phyloP scores from a whole-genome alignment of 2,113 vertebrate species.

The Xerus inauris region DNA sequence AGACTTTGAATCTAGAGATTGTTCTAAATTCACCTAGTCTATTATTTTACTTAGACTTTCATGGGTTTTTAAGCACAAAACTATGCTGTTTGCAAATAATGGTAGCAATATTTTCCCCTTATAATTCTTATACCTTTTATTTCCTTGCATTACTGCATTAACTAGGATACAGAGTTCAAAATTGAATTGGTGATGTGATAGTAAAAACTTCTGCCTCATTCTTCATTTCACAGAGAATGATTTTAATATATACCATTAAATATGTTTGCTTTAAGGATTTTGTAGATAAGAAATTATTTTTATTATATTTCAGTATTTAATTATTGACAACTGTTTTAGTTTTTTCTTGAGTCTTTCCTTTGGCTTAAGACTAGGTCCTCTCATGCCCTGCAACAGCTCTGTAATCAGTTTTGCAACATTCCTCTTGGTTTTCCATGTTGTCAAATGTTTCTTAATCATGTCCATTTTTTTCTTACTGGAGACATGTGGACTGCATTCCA shows the following conservation, averaged over 20 bases:
- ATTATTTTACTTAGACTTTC: background rate
- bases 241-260: background rate
- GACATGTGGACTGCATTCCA: background rate
- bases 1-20: background rate
- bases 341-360: constrained; percentile 44
- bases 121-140: background rate
- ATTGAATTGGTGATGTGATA: background rate
- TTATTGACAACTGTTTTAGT: background rate
- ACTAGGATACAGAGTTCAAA: background rate
- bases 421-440: background rate
- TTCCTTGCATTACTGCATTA: background rate
- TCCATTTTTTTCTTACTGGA: background rate
- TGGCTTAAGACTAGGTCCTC: background rate
- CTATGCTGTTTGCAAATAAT: background rate
- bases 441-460: background rate
- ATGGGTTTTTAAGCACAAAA: background rate
- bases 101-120: background rate
- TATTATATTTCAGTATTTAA: background rate
- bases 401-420: background rate
- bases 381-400: background rate
- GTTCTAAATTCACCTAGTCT: background rate
- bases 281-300: background rate
- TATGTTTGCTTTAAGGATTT: background rate
- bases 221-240: background rate
- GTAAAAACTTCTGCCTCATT: background rate